These are phyloP conservation scores for Tenthredo livida DNA, from an alignment of 2,888 invertebrate species.

Conservation along the genomic window DNA sequence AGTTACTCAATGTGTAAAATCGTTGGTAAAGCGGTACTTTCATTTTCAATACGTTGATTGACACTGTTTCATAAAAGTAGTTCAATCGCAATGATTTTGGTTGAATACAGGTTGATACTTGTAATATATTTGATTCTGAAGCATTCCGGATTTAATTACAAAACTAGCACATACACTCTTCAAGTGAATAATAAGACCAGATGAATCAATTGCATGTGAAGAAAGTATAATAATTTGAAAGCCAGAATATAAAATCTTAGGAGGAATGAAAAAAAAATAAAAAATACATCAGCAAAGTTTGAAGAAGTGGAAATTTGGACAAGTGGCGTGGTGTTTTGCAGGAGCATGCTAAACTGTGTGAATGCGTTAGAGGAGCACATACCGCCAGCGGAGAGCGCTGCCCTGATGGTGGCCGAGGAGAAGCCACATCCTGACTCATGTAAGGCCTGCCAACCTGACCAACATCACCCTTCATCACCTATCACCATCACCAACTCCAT, in stretches of 20 bases:
- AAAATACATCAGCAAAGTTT: slow-evolving; percentile 56
- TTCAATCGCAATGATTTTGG: not conserved
- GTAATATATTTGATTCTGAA: not conserved
- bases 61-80: not conserved
- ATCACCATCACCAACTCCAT: slow-evolving; percentile 67
- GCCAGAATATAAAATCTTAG: slow-evolving; percentile 59
- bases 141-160: not conserved
- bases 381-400: slow-evolving; percentile 89
- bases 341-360: slow-evolving; percentile 97
- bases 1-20: not conserved
- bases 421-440: slow-evolving; percentile 90
- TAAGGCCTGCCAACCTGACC: slow-evolving; percentile 81
- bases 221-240: slow-evolving; percentile 49
- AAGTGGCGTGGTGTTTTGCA: slow-evolving; percentile 81
- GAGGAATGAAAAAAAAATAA: slow-evolving; percentile 54
- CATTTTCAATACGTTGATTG: not conserved
- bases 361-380: slow-evolving; percentile 95
- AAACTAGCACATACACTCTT: not conserved
- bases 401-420: slow-evolving; percentile 88
- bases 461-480: slow-evolving; percentile 66
- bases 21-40: not conserved
- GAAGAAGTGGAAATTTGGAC: slow-evolving; percentile 68
- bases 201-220: slow-evolving; percentile 20
- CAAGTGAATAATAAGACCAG: not conserved
- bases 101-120: not conserved